These are phyloP conservation scores for Baryphthengus martii DNA, from an alignment of 2,113 vertebrate genomes.

Conservation along the genomic window DNA sequence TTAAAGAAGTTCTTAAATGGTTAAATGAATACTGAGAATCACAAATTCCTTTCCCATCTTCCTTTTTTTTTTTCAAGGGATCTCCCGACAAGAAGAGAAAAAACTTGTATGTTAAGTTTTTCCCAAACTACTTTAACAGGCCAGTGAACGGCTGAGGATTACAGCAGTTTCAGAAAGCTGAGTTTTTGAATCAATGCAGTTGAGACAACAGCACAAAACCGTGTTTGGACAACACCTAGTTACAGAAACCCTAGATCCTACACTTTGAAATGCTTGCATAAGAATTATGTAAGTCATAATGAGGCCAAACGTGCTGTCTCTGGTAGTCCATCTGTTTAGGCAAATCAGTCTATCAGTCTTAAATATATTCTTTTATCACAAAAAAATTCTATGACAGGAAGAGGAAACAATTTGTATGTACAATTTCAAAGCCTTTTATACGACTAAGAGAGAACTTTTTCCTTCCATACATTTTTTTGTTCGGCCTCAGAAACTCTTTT, in stretches of 20 bases:
- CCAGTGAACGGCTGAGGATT: not conserved
- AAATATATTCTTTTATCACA: not conserved
- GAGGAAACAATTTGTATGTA: not conserved
- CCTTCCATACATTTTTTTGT: not conserved
- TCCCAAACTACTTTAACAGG: not conserved
- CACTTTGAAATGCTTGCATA: not conserved
- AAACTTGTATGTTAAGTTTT: not conserved
- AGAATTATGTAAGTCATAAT: not conserved
- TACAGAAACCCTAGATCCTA: not conserved
- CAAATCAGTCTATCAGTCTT: not conserved
- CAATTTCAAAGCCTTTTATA: not conserved
- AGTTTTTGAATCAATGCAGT: not conserved
- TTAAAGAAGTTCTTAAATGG: not conserved
- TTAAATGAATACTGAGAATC: not conserved
- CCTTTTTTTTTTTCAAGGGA: not conserved
- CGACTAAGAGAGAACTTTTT: not conserved
- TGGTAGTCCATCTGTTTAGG: not conserved
- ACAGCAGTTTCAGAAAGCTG: not conserved
- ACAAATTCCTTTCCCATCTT: not conserved
- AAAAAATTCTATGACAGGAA: not conserved
- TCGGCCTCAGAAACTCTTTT: not conserved
- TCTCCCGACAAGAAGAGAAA: not conserved
- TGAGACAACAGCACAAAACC: not conserved
- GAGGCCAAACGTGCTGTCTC: not conserved
- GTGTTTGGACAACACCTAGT: conserved; percentile 9